Evolutionary conservation across 2,888 invertebrate genomes (phyloP).

Genomic region (Serripes groenlandicus): DNA sequence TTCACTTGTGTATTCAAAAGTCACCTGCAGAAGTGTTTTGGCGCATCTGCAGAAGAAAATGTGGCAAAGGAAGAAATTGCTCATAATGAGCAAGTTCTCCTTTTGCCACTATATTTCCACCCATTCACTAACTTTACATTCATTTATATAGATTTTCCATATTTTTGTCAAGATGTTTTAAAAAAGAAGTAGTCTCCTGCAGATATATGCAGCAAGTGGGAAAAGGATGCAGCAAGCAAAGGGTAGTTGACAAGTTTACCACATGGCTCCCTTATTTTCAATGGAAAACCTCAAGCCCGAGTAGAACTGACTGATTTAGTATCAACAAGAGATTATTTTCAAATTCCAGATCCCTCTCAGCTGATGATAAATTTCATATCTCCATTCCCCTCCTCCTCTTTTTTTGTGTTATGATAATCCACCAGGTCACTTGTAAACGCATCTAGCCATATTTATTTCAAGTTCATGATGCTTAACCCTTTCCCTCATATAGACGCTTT

Average conservation of each 20-base stretch:
- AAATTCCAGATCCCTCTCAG: slow-evolving; percentile 21
- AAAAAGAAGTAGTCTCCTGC: too few species aligned
- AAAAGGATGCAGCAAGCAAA: too few species aligned
- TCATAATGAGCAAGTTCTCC: not conserved
- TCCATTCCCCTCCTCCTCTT: not conserved
- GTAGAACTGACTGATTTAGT: slow-evolving; percentile 24
- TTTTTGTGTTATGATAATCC: too few species aligned
- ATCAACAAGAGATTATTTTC: slow-evolving; percentile 24
- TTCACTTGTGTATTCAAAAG: too few species aligned
- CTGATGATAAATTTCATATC: slow-evolving; percentile 17
- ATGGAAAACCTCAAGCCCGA: slow-evolving; percentile 20
- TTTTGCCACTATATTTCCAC: not conserved
- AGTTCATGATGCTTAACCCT: too few species aligned
- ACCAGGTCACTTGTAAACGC: too few species aligned
- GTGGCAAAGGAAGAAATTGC: not conserved
- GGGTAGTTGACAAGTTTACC: slow-evolving; percentile 1
- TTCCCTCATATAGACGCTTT: too few species aligned
- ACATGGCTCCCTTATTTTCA: slow-evolving; percentile 19
- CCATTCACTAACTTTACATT: not conserved
- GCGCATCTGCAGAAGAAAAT: not conserved
- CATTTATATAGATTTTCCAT: too few species aligned
- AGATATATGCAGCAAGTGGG: too few species aligned
- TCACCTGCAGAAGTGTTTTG: too few species aligned
- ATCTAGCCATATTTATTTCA: too few species aligned
- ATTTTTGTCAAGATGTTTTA: too few species aligned